Percentiles rank a stretch among this genome's conserved stretches.
Conservation (phyloP, 1,140 invertebrate genomes). For the Cotesia glomerata region DNA sequence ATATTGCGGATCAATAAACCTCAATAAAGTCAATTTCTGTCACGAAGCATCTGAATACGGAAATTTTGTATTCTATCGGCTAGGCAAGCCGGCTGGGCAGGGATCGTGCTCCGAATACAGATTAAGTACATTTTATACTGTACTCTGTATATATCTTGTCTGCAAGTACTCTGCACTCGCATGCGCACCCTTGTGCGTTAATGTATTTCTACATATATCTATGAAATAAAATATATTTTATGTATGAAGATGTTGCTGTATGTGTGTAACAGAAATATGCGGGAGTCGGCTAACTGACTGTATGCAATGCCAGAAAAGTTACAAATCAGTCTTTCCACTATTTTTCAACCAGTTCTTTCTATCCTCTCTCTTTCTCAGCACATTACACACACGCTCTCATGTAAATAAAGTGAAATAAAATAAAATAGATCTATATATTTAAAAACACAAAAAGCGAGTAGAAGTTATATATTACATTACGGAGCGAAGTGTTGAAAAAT, state of each 20-base stretch:
- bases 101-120: conserved; percentile 58
- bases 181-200: conserved; percentile 28
- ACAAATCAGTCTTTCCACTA: no score
- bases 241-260: not conserved
- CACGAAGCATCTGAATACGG: conserved; percentile 61
- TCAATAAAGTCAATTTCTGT: conserved; percentile 66
- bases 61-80: conserved; percentile 61
- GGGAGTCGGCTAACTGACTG: no score
- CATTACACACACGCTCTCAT: not conserved
- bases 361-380: no score
- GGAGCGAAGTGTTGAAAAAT: no score
- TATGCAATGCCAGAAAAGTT: no score
- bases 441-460: no score
- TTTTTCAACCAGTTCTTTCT: no score
- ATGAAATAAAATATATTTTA: not conserved
- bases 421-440: not conserved
- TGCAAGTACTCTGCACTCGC: conserved; percentile 18
- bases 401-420: not conserved
- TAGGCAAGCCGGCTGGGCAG: conserved; percentile 50
- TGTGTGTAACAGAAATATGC: not conserved
- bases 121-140: conserved; percentile 58
- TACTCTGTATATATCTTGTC: conserved; percentile 33
- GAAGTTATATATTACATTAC: no score
- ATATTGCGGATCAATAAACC: conserved; percentile 64
- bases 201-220: conserved; percentile 7